Evolutionary conservation across 2,797 vertebrate genomes (phyloP), one percentile per base, ranked within the genome.

Genomic region (Periparus ater): DNA sequence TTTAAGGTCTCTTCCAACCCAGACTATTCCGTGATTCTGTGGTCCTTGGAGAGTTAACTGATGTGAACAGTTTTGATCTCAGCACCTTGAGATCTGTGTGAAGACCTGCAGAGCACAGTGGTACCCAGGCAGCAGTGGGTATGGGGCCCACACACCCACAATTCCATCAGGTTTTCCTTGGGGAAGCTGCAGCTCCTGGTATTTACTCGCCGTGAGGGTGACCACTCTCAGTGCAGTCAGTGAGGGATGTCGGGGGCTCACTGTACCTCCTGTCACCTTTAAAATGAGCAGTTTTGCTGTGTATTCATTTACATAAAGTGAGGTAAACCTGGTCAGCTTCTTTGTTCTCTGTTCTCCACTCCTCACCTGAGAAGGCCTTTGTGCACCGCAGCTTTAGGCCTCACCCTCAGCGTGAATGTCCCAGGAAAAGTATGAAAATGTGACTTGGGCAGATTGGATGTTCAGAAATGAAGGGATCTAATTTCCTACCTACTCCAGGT

Each of bases 161-260:
- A 9, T 48, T 12, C 30, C 5, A 0, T 4, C 34, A 6, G 13
- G 8, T 17, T 61, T 71, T 32, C 67, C 65, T 32, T 3, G 0
- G 74, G 42, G 40, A 44, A 21, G 54, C 38, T 42, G 70, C 55
- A 66, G 66, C 29, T 77, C n/a, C 42, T 7, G 2, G 3, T 7
- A 12, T 30, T 34, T 65, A 18, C 38, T 14, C 4, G 0, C 48
- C 30, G 36, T 3, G 23, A 51, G 25, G 19, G 17, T 4, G 7
- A 57, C 23, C 20, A 17, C 11, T 9, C 22, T 36, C 2, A 0
- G 14, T 16, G 58, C 0, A 0, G 44, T 42, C 55, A n/a, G 25
- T 1, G 42, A 48, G 67, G n/a, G 20, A 0, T 61, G 0, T 1
- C 1, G 15, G 11, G n/a, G 19, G 9, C 4, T 48, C 8, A 21